A percentile compares a stretch with the other conserved stretches of the same genome.
phyloP scores from a whole-genome alignment of 2,113 vertebrate genomes.

The Tonatia bakeri region DNA sequence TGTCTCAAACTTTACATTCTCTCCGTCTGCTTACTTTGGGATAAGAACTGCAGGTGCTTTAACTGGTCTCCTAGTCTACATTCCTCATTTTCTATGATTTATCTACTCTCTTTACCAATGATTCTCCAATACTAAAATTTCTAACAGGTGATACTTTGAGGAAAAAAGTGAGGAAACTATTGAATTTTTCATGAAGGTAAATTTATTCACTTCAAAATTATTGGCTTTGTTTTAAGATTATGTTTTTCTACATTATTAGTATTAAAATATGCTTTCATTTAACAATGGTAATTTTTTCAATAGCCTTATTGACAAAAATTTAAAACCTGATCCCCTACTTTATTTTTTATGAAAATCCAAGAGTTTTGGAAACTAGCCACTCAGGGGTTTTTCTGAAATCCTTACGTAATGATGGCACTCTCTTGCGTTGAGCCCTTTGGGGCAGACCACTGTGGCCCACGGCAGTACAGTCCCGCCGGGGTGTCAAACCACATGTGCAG shows the following conservation, averaged over 20 bases:
- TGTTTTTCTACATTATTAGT: not conserved
- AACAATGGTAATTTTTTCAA: not conserved
- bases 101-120: not conserved
- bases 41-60: slow-evolving; percentile 15
- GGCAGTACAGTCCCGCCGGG: not conserved
- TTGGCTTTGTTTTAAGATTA: slow-evolving; percentile 25
- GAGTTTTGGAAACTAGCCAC: not conserved
- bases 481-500: not conserved
- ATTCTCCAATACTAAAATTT: not conserved
- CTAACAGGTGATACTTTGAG: slow-evolving; percentile 3
- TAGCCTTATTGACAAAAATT: slow-evolving; percentile 39
- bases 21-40: not conserved
- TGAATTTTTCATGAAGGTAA: slow-evolving; percentile 43
- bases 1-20: not conserved
- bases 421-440: not conserved
- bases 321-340: not conserved
- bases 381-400: slow-evolving; percentile 12
- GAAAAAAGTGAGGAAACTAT: slow-evolving; percentile 1
- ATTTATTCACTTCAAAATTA: not conserved
- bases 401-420: not conserved
- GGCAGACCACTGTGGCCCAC: not conserved
- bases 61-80: not conserved
- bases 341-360: not conserved
- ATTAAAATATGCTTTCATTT: slow-evolving; percentile 2
- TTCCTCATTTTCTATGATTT: slow-evolving; percentile 13